Evolutionary conservation across 2,888 invertebrate genomes (phyloP), one percentile per base, ranked within the genome.

Genomic region (Lasioglossum lativentre): DNA sequence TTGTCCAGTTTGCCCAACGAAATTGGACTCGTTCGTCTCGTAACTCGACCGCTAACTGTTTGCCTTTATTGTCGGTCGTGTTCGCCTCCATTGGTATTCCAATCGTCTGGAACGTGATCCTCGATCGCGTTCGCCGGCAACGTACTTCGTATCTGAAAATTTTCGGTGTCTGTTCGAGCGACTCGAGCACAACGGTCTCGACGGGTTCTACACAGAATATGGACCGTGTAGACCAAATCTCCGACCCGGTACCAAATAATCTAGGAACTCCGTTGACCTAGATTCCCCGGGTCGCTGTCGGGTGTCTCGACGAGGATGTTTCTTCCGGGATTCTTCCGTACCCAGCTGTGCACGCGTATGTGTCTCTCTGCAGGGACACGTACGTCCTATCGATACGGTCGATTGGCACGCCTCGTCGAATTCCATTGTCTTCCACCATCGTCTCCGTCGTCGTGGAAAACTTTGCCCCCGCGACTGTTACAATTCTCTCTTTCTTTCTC

Each of bases 361-460:
- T 42, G 42, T 71, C 16, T 45, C 16, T 71, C 63, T 23, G 38
- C 45, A 23, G 30, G 38, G 19, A 40, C 73, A 73, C 63, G 30
- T 80, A 77, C 30, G 27, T 47, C 63, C 38, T 38, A 59, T 83
- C 83, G 81, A 88, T 80, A 75, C 52, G 75, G 82, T 68, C 83
- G 76, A 82, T 72, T 68, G 80, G 76, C 85, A 83, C 88, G 89
- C 75, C 82, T 79, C 85, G 82, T 84, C 81, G 88, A 83, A 83
- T 83, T 86, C 85, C 88, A 89, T 90, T 89, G 91, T 88, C 89
- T 88, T 81, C 74, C 78, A 34, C 74, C 79, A 30, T 70, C 82
- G 27, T 27, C 59, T 3, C 12, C 56, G 19, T 19, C 47, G 52
- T 23, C 10, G 52, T 30, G 75, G 52, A 56, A 87, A 83, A 83